phyloP scores from a whole-genome alignment of 2,113 vertebrate genomes.

The Chaetura pelagica region DNA sequence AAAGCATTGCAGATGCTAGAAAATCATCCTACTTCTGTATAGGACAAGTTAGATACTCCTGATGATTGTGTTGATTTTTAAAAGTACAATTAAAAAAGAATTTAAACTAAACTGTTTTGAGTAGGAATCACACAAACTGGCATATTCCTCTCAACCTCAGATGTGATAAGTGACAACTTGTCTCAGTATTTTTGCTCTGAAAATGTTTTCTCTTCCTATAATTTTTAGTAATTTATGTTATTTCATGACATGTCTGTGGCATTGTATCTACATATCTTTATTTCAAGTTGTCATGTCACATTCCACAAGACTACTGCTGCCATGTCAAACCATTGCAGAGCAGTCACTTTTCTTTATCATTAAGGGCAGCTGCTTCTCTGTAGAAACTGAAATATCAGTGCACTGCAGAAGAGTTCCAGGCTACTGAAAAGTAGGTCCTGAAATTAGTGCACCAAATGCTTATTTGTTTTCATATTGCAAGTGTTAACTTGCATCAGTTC shows the following conservation, averaged over 20 bases:
- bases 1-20: not conserved
- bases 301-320: conserved; percentile 43
- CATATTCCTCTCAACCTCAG: not conserved
- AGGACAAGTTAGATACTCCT: not conserved
- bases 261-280: conserved; percentile 19
- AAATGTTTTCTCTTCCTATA: not conserved
- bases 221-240: conserved; percentile 31
- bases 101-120: not conserved
- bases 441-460: conserved; percentile 48
- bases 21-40: not conserved
- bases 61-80: not conserved
- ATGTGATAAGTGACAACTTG: not conserved
- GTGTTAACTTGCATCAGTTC: conserved; percentile 28
- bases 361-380: conserved; percentile 62
- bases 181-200: conserved; percentile 33
- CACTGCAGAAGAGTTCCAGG: conserved; percentile 51
- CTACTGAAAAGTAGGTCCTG: conserved; percentile 47
- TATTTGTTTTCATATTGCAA: not conserved
- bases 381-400: conserved; percentile 69
- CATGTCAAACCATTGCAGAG: conserved; percentile 24
- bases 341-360: conserved; percentile 56
- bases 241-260: conserved; percentile 1
- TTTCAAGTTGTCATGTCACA: conserved; percentile 46
- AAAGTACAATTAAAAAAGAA: not conserved
- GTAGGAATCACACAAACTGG: not conserved